phyloP scores from a whole-genome alignment of 2,888 invertebrate species.

The Drosophila limbata region DNA sequence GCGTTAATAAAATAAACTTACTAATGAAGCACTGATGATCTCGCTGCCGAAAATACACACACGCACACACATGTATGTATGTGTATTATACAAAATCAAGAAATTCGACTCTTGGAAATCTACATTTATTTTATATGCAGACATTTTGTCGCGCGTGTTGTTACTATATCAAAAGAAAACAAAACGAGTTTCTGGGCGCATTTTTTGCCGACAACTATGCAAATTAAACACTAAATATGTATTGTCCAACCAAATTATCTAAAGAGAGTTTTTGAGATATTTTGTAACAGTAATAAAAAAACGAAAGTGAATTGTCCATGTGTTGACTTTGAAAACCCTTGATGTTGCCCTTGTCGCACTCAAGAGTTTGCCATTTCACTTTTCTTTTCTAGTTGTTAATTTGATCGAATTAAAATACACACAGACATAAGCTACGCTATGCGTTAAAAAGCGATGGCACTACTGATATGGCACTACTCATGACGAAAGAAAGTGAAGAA shows the following conservation, averaged over 20 bases:
- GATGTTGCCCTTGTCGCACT: constrained; percentile 61
- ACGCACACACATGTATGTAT: neutral
- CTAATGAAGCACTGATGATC: constrained; percentile 75
- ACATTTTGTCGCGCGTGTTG: constrained; percentile 69
- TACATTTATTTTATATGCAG: constrained; percentile 65
- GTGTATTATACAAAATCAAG: constrained; percentile 41
- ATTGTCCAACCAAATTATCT: constrained; percentile 39
- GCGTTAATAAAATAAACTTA: constrained; percentile 74
- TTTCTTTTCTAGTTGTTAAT: constrained; percentile 68
- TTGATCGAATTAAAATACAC: constrained; percentile 68
- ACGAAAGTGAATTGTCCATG: constrained; percentile 66
- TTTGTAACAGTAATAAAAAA: constrained; percentile 72
- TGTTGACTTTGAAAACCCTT: constrained; percentile 73
- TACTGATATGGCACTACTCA: constrained; percentile 12
- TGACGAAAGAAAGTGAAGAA: constrained; percentile 69
- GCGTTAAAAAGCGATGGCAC: constrained; percentile 45
- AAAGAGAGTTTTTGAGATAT: constrained; percentile 49
- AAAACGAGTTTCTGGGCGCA: constrained; percentile 66
- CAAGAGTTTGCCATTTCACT: constrained; percentile 63
- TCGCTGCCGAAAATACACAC: constrained; percentile 30
- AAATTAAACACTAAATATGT: constrained; percentile 66
- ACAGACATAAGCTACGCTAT: neutral
- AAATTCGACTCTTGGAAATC: constrained; percentile 60
- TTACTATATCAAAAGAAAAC: constrained; percentile 23
- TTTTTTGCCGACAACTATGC: constrained; percentile 72